phyloP scores from a whole-genome alignment of 2,797 vertebrate species.

The Melanogrammus aeglefinus region DNA sequence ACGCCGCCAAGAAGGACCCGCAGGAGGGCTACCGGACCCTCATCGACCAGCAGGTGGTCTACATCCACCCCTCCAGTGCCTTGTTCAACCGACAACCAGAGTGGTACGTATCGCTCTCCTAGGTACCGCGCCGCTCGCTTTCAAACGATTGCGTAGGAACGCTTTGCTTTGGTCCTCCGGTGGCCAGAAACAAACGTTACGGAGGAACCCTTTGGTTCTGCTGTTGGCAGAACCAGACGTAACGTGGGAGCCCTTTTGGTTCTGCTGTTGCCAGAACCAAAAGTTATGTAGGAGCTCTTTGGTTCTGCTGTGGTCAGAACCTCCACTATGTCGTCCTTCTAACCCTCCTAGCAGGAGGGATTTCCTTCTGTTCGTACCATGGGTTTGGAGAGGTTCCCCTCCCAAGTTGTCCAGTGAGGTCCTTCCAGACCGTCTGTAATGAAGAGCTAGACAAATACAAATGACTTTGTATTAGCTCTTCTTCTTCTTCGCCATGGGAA shows the following conservation, averaged over 20 bases:
- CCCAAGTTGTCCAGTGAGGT: neutral
- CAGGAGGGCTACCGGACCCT: conserved; percentile 96
- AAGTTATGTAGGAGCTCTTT: too few species aligned
- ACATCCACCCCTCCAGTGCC: conserved; percentile 97
- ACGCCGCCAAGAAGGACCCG: conserved; percentile 97
- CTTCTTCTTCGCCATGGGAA: neutral
- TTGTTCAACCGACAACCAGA: conserved; percentile 97
- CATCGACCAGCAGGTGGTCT: conserved; percentile 97
- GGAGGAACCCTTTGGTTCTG: too few species aligned
- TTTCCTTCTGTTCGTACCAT: too few species aligned
- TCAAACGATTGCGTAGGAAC: too few species aligned
- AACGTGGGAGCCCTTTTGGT: too few species aligned
- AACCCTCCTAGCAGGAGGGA: too few species aligned
- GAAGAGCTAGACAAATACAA: neutral
- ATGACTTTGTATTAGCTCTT: neutral
- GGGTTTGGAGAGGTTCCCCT: neutral
- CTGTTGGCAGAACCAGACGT: too few species aligned
- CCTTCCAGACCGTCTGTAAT: neutral
- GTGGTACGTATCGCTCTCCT: conserved; percentile 74
- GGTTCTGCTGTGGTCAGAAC: too few species aligned
- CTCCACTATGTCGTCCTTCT: too few species aligned
- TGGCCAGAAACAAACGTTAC: too few species aligned
- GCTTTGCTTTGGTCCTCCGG: too few species aligned
- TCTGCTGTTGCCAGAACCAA: too few species aligned
- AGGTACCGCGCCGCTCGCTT: neutral